Evolutionary conservation across 53 echinoderm and acorn worm species (phyloP), one percentile per base, ranked within the genome.

Genomic region (Paracentrotus lividus): DNA sequence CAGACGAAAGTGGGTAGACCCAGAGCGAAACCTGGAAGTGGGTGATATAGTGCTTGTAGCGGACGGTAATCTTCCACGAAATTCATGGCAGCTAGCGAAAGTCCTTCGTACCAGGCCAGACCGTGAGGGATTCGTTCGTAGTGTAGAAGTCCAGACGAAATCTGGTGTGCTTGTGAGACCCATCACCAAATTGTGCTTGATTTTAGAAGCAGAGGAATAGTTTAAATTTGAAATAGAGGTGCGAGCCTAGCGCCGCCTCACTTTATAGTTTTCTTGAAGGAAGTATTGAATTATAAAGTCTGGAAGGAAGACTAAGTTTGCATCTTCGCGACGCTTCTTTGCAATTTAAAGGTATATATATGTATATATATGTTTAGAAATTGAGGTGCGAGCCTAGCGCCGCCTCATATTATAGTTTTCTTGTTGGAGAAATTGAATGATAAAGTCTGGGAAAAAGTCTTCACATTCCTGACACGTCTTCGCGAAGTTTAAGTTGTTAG

Each of bases 11-110:
- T 95, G 92, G 95, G 34, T 91, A 2, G n/a, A 61, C 24, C 94
- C 86, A 5, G 26, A 49, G 23, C 57, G 95, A 58, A 96, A 96
- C 88, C 33, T 95, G 24, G 10, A 31, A 29, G 64, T 40, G 0
- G 95, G 96, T 45, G 95, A 96, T 24, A 72, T 96, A n/a, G 95
- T 96, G 55, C 64, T 95, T 10, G 77, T 95, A 4, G 94, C 75
- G n/a, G 78, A 95, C 43, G 91, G 93, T 23, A 49, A 56, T 36
- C 90, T 91, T 36, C 95, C 95, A 10, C 88, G 95, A 67, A 96
- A 96, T 40, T 42, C 49, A 52, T 96, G 96, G 96, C 85, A 92
- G 33, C 26, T 96, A 53, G 96, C 95, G 8, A 93, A 90, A 84
- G 94, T 96, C 5, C 32, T 84, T 14, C 88, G 93, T 64, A 94